A percentile compares a stretch with the other conserved stretches of the same genome.
phyloP scores from a whole-genome alignment of 2,113 vertebrate genomes.

The Ibidorhyncha struthersii region DNA sequence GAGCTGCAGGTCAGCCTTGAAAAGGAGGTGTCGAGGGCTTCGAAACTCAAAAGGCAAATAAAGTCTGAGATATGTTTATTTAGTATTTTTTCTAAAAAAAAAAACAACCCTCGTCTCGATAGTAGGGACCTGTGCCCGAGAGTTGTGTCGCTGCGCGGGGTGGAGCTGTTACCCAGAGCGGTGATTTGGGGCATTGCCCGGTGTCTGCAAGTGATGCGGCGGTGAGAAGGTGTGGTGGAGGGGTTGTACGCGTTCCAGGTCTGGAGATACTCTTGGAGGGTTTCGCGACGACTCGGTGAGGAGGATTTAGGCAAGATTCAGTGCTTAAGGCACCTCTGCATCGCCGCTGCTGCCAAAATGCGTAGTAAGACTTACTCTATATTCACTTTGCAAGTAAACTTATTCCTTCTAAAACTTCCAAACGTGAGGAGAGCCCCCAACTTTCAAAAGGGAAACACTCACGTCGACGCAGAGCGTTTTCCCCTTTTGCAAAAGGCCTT shows the following conservation, averaged over 20 bases:
- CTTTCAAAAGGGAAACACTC: not conserved
- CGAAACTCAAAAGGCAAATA: not conserved
- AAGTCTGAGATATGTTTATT: not conserved
- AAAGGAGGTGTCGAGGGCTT: not conserved
- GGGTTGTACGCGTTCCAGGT: not conserved
- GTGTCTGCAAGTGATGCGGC: not conserved
- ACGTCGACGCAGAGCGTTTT: not conserved
- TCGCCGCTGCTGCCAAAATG: not conserved
- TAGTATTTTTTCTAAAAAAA: not conserved
- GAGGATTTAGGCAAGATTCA: conserved; percentile 24
- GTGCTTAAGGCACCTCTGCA: not conserved
- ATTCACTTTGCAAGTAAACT: not conserved
- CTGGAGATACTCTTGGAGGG: not conserved
- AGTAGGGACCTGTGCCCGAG: not conserved
- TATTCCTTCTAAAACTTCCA: not conserved
- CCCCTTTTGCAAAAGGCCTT: not conserved
- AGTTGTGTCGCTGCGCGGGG: rapidly evolving
- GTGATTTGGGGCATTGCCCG: not conserved
- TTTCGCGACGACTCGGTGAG: conserved; percentile 1
- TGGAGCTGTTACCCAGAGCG: not conserved
- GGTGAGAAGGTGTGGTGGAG: not conserved
- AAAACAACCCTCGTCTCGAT: not conserved
- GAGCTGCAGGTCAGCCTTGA: not conserved
- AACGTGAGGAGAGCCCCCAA: not conserved
- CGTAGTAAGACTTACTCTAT: not conserved